Conservation (phyloP, 1,140 invertebrate genomes). For the Cotesia chilonis region DNA sequence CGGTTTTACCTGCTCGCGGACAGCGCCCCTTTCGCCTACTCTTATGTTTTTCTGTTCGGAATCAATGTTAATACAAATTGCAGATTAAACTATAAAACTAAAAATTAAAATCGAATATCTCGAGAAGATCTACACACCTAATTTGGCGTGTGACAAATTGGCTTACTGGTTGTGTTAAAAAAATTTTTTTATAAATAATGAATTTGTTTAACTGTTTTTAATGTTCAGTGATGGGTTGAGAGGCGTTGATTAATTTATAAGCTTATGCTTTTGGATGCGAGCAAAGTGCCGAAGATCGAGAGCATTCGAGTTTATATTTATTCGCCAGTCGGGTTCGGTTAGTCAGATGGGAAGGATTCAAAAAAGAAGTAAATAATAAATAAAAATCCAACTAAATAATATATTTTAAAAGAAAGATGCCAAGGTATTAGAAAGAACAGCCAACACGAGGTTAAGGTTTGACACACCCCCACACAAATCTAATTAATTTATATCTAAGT, state of each 20-base stretch:
- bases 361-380: not conserved
- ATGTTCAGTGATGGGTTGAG: too few species aligned
- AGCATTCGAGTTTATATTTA: too few species aligned
- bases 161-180: not conserved
- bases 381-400: constrained; percentile 14
- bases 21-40: not conserved
- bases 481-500: constrained; percentile 64
- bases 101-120: not conserved
- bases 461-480: constrained; percentile 64
- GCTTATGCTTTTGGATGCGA: too few species aligned
- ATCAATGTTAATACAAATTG: constrained; percentile 6
- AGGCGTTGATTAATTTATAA: too few species aligned
- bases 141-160: too few species aligned
- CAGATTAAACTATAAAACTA: too few species aligned
- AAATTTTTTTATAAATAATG: too few species aligned
- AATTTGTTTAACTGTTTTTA: too few species aligned
- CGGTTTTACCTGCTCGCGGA: constrained; percentile 34
- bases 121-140: too few species aligned
- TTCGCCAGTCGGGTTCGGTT: too few species aligned
- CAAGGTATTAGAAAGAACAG: constrained; percentile 47
- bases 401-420: constrained; percentile 41
- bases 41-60: not conserved
- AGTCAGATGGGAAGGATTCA: not conserved
- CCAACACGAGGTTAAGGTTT: constrained; percentile 43
- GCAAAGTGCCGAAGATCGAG: too few species aligned